phyloP scores from a whole-genome alignment of 2,797 vertebrate genomes.

The Sylvia borin region DNA sequence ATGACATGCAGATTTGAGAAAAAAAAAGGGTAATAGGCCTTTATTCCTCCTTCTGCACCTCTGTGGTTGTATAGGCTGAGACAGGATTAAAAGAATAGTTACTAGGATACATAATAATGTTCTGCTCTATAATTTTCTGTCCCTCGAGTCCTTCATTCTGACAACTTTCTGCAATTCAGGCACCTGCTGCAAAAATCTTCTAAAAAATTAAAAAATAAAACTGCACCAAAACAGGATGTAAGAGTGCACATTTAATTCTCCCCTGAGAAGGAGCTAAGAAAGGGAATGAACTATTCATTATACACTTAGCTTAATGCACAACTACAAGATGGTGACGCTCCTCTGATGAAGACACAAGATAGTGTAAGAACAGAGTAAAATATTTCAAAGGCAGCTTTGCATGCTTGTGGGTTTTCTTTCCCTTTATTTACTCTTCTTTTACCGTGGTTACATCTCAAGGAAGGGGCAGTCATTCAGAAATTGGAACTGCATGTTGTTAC shows the following conservation, averaged over 20 bases:
- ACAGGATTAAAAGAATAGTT: slow-evolving; percentile 40
- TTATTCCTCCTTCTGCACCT: slow-evolving; percentile 5
- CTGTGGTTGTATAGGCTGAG: slow-evolving; percentile 5
- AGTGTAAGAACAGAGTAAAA: background rate
- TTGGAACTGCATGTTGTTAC: background rate
- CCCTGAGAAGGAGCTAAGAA: slow-evolving; percentile 4
- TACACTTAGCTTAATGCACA: background rate
- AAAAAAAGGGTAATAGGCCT: background rate
- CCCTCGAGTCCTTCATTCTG: slow-evolving; percentile 29
- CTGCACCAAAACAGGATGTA: slow-evolving; percentile 1
- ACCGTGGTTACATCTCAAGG: background rate
- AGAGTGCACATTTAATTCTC: background rate
- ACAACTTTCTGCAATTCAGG: slow-evolving; percentile 30
- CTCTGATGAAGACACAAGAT: background rate
- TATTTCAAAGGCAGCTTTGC: background rate
- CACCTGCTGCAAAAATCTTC: slow-evolving; percentile 8
- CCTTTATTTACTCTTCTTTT: background rate
- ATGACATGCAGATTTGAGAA: background rate
- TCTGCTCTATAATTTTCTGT: slow-evolving; percentile 51
- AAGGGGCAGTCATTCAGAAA: background rate
- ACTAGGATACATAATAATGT: slow-evolving; percentile 45
- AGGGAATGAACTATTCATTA: slow-evolving; percentile 3
- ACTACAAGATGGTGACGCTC: background rate
- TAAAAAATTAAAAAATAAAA: slow-evolving; percentile 51
- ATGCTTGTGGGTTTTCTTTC: background rate